Evolutionary conservation across 2,797 vertebrate genomes (phyloP), one percentile per base, ranked within the genome.

Genomic region (Microctenopoma steveboyesi): DNA sequence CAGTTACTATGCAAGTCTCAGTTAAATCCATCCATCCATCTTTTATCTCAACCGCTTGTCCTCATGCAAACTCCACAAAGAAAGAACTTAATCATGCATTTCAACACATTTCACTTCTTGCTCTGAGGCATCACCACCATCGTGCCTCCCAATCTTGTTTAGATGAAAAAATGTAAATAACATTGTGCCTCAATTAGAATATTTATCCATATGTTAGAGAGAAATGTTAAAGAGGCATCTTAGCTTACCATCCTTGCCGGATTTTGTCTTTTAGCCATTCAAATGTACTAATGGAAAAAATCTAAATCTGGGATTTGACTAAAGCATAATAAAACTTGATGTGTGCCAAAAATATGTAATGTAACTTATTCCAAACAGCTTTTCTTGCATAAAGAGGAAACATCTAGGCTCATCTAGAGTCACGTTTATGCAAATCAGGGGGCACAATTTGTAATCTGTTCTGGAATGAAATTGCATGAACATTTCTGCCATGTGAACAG

Each of bases 1-100:
- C 47, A 64, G 45, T 66, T 52, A 60, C 62, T 63, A 72, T 55
- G 18, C 54, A 81, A 57, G 42, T 45, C 33, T 59, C 81, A 72
- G 83, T 85, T 79, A 77, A 7, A 33, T 33, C 30, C 30, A 33
- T 33, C 28, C 28, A 30, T 30, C 30, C 30, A 33, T 33, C 30
- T 33, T 5, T 33, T 33, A 33, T 33, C 30, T 33, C 7, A 33
- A 33, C 30, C 30, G 30, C 30, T 33, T 7, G 30, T 33, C 30
- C 22, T 22, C 22, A 30, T 30, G 28, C 28, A 30, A 30, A 30
- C 28, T 30, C 28, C 28, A 30, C 28, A 30, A 4, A 30, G 28
- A 30, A 30, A 30, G 28, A 30, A 5, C 28, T 30, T 4, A 30
- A 4, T 30, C 28, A 5, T 30, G 28, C 5, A 30, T 30, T 30